Evolutionary conservation across 2,113 vertebrate genomes (phyloP), one percentile per base, ranked within the genome.

Genomic region (Nothocercus nigrocapillus): DNA sequence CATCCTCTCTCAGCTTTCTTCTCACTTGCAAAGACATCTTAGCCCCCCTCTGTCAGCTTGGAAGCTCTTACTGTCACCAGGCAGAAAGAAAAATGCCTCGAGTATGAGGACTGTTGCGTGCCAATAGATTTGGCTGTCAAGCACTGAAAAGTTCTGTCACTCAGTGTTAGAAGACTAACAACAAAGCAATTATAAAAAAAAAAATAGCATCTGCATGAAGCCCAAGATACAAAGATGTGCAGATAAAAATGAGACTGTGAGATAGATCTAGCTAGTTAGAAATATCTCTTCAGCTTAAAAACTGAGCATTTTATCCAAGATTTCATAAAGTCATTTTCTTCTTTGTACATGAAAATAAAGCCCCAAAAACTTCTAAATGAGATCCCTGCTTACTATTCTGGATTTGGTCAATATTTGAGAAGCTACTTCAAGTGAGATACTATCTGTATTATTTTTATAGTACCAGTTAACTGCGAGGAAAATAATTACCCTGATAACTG

Each of bases 11-110:
- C 94, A 96, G 97, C 95, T 98, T 98, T 97, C 97, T 97, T 98
- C 97, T 96, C 94, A 93, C 89, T 97, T 91, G 86, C 82, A 95
- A 95, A 96, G 93, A 97, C 16, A 66, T 92, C 97, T 97, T 92
- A 97, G 95, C 93, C 94, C 89, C 88, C 19, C 96, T 97, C 96
- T 96, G 95, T 98, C 98, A 98, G 94, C 87, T 95, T 87, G 90
- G 93, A 97, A 97, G 95, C 97, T 98, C 97, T 98, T 97, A 95
- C 97, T 98, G 97, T 98, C 98, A 98, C 80, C n/a, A 98, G 80
- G 32, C 95, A 97, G 97, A 95, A 93, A 97, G 94, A 97, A 98
- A 98, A 97, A 97, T 95, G 96, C 91, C 96, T 97, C 96, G 68
- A 30, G 38, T 83, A 87, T 59, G 76, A 97, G 92, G 96, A 97